Evolutionary conservation across 2,888 invertebrate genomes (phyloP).

Genomic region (Megalurothrips usitatus): DNA sequence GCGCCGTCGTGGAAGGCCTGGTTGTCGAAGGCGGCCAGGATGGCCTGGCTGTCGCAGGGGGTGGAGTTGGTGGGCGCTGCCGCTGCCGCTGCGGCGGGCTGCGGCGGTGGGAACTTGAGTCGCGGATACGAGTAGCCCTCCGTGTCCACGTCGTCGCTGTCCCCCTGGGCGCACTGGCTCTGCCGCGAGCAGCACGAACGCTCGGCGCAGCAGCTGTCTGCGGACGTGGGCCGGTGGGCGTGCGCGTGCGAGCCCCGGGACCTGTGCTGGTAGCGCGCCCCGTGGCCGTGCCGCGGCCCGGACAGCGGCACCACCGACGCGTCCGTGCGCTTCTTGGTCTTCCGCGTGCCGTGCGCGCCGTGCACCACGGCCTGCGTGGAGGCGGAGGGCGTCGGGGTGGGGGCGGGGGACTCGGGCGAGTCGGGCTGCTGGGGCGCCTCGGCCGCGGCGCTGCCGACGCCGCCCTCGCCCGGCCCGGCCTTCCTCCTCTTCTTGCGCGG

Average conservation of each 20-base stretch:
- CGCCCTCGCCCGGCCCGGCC: background rate
- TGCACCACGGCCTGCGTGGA: constrained; percentile 41
- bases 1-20: constrained; percentile 28
- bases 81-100: constrained; percentile 42
- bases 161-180: background rate
- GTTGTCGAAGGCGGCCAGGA: constrained; percentile 37
- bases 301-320: background rate
- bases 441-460: background rate
- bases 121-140: constrained; percentile 12
- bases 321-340: constrained; percentile 53
- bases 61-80: constrained; percentile 48
- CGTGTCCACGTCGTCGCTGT: constrained; percentile 25
- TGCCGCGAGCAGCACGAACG: background rate
- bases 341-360: constrained; percentile 44
- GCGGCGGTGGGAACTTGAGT: constrained; percentile 14
- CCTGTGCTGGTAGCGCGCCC: background rate
- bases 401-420: background rate
- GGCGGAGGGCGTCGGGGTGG: background rate
- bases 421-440: background rate
- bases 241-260: background rate
- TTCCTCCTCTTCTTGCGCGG: constrained; percentile 49
- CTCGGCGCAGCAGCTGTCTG: constrained; percentile 1
- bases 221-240: background rate
- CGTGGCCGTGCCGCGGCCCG: background rate
- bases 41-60: constrained; percentile 46